These are phyloP conservation scores for Porites lobata DNA, from an alignment of 92 coral and sea anemone species.

Conservation along the genomic window DNA sequence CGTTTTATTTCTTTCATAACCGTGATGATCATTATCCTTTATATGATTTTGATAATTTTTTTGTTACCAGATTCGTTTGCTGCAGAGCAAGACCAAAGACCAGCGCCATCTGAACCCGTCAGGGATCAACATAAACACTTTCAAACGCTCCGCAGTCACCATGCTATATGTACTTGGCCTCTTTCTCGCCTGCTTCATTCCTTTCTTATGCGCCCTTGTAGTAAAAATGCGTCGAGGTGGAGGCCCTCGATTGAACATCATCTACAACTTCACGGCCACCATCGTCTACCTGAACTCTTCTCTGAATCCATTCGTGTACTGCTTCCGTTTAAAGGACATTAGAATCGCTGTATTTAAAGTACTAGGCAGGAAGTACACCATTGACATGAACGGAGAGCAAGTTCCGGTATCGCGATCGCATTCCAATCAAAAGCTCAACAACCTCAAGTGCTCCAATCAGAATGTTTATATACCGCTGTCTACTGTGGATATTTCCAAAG, in stretches of 20 bases:
- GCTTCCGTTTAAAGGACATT: constrained; percentile 57
- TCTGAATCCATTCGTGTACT: constrained; percentile 69
- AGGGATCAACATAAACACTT: constrained; percentile 4
- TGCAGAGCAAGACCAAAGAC: constrained; percentile 29
- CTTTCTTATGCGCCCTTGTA: constrained; percentile 12
- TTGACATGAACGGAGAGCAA: constrained; percentile 33
- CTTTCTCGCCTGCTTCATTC: constrained; percentile 35
- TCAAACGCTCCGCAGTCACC: constrained; percentile 37
- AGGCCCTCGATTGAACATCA: constrained; percentile 13
- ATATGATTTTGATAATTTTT: neutral
- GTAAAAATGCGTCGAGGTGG: neutral
- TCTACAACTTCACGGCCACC: constrained; percentile 52
- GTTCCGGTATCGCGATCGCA: constrained; percentile 8
- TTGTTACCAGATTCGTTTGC: constrained; percentile 1
- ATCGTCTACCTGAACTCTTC: constrained; percentile 66
- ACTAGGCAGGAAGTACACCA: constrained; percentile 31
- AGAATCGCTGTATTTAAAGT: constrained; percentile 60
- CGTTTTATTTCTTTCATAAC: no score
- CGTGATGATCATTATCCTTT: no score
- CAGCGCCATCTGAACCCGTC: constrained; percentile 11
- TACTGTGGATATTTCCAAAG: neutral
- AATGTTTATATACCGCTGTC: neutral
- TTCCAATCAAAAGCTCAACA: constrained; percentile 7
- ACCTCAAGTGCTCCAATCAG: neutral
- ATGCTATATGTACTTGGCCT: constrained; percentile 18